Evolutionary conservation across 2,113 vertebrate species (phyloP).

Genomic region (Telmatochromis sp.): DNA sequence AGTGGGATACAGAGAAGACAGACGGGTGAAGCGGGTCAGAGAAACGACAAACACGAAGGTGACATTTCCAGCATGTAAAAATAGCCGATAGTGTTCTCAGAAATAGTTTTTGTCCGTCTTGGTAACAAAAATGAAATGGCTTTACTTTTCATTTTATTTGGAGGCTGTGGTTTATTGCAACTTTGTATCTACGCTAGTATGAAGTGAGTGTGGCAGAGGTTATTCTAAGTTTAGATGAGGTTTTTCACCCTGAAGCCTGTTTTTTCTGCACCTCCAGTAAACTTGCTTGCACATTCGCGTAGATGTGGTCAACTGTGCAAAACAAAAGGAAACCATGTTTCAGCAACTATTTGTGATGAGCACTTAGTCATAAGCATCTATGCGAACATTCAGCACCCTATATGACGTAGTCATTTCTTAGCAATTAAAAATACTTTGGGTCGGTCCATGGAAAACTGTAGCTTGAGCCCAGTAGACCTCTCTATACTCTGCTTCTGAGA

Average conservation of each 20-base stretch:
- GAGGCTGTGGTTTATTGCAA: background rate
- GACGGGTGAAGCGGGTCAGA: background rate
- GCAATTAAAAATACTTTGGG: background rate
- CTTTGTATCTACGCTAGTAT: background rate
- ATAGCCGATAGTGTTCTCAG: constrained; percentile 27
- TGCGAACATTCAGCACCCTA: background rate
- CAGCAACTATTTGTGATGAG: background rate
- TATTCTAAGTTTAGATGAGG: background rate
- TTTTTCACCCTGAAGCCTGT: background rate
- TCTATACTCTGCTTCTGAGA: background rate
- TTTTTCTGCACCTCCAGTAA: background rate
- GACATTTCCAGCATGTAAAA: constrained; percentile 25
- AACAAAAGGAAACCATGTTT: background rate
- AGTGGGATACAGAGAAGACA: background rate
- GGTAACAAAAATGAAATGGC: background rate
- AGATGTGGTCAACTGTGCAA: background rate
- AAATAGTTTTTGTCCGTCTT: constrained; percentile 34
- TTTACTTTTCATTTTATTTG: constrained; percentile 1
- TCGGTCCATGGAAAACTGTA: background rate
- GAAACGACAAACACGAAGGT: constrained; percentile 9
- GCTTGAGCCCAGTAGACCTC: background rate
- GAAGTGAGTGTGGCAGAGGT: background rate
- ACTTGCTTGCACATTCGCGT: background rate
- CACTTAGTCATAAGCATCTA: background rate
- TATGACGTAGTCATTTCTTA: background rate